Evolutionary conservation across 2,797 vertebrate species (phyloP).

Genomic region (Otus scops): DNA sequence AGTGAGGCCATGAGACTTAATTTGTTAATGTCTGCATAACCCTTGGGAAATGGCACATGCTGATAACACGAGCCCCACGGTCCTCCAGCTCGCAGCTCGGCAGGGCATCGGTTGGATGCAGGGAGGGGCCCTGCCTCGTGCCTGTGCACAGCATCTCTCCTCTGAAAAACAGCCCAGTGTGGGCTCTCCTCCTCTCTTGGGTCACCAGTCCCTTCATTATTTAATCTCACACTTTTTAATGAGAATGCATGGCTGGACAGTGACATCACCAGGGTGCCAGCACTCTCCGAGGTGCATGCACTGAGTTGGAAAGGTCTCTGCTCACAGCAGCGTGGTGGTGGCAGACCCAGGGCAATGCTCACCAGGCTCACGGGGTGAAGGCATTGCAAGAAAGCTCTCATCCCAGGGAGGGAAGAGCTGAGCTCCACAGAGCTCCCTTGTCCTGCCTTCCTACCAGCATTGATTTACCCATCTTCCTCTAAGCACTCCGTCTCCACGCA

Average conservation of each 20-base stretch:
- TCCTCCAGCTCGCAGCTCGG: accelerated
- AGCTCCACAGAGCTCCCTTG: not conserved
- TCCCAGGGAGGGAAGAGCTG: not conserved
- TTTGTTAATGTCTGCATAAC: not conserved
- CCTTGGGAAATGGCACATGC: not conserved
- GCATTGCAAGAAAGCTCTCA: not conserved
- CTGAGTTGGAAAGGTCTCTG: not conserved
- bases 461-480: not conserved
- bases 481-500: not conserved
- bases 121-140: not conserved
- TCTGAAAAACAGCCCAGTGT: accelerated
- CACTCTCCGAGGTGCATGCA: accelerated
- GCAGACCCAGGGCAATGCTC: not conserved
- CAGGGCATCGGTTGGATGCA: not conserved
- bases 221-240: not conserved
- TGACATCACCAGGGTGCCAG: not conserved
- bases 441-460: not conserved
- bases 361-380: not conserved
- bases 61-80: not conserved
- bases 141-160: not conserved
- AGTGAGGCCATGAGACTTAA: not conserved
- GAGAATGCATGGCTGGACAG: not conserved
- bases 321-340: not conserved
- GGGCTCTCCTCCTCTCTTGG: not conserved
- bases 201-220: not conserved